Evolutionary conservation across 1,140 invertebrate species (phyloP).

Genomic region (Pomacea maculata): DNA sequence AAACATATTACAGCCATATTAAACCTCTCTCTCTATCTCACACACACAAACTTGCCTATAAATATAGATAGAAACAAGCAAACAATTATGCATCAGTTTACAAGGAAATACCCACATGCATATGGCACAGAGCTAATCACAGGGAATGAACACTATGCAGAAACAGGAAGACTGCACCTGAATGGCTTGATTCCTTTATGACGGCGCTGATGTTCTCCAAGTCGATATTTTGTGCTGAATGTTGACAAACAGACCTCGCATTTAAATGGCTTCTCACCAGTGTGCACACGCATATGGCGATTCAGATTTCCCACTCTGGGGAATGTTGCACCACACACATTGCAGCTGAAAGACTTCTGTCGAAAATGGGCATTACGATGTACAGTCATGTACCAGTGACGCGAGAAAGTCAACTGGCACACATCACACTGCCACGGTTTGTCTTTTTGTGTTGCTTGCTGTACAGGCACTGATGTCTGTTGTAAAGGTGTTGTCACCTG

Average conservation of each 20-base stretch:
- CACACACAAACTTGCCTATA: too few species aligned
- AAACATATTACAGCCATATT: too few species aligned
- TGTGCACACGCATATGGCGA: slow-evolving; percentile 7
- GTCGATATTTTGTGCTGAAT: slow-evolving; percentile 1
- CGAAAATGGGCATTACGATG: slow-evolving; percentile 13
- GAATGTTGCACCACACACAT: not conserved
- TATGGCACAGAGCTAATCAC: too few species aligned
- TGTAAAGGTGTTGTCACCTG: too few species aligned
- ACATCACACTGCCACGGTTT: slow-evolving; percentile 7
- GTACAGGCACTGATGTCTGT: too few species aligned
- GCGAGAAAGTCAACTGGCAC: not conserved
- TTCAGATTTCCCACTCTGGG: slow-evolving; percentile 15
- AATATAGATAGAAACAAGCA: too few species aligned
- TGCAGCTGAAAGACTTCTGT: not conserved
- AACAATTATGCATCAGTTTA: too few species aligned
- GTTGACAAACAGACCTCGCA: slow-evolving; percentile 2
- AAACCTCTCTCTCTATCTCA: too few species aligned
- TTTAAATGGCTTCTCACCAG: slow-evolving; percentile 22
- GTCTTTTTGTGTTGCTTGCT: not conserved
- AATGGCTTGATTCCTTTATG: slow-evolving; percentile 11
- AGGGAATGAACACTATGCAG: too few species aligned
- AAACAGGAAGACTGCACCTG: not conserved
- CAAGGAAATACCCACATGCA: too few species aligned
- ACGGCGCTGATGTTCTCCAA: slow-evolving; percentile 1
- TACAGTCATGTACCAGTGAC: slow-evolving; percentile 10